Evolutionary conservation across 1,140 invertebrate species (phyloP), one percentile per base, ranked within the genome.

Genomic region (Drosophila bocqueti): DNA sequence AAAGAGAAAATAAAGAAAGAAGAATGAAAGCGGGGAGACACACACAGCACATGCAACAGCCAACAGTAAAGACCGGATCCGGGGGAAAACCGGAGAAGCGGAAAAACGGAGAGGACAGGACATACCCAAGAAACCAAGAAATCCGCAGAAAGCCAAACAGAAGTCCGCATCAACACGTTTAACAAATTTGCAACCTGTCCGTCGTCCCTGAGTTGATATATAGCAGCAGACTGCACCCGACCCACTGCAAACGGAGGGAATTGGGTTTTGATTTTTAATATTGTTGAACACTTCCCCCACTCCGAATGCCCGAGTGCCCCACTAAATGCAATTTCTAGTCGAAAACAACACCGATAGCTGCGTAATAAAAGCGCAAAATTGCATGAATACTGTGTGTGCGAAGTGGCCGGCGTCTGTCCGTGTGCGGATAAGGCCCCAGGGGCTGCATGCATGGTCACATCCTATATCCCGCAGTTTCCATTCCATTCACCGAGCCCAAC

Each of bases 361-460:
- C 43, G 74, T 47, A 77, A 60, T 82, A 64, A 81, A 78, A 67
- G 79, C 54, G 47, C 24, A 45, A 60, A 74, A 78, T 31, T 62
- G 67, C 58, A 81, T 73, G 72, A 60, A 80, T 68, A 43, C 38
- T 49, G 47, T 13, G n/a, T 40, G 16, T 24, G 42, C n/a, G 10
- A 49, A 72, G 46, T 73, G 69, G 67, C 36, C 55, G 57, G 57
- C 57, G 61, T 24, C 60, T 40, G 55, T 50, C 29, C 61, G 31
- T 63, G 50, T 68, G 81, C 46, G 66, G 65, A 79, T 83, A 83
- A 69, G 76, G 65, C 54, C 52, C 18, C 49, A 42, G 49, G 21
- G 34, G 36, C 26, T 8, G 21, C 26, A 40, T 26, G 54, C 26
- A 40, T 57, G 54, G 54, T 7, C 36, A 40, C 59, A 46, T 62